Conservation (phyloP, 2,113 vertebrate species). For the Cathartes aura region DNA sequence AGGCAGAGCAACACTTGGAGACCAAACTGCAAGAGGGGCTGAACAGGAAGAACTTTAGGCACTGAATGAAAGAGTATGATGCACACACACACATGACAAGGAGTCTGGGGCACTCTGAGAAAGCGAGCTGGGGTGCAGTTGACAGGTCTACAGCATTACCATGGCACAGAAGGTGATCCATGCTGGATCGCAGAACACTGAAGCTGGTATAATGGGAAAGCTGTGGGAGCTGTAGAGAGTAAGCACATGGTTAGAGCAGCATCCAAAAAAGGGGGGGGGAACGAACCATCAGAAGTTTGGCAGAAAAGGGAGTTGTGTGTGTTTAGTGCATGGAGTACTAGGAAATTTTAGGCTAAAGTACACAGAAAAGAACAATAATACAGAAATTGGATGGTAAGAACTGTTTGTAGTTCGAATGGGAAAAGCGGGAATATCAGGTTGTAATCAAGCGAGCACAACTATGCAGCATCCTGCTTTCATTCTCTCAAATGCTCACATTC, state of each 20-base stretch:
- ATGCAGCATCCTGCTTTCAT: background rate
- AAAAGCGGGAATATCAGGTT: background rate
- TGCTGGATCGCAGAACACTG: background rate
- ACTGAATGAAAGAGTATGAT: background rate
- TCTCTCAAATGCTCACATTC: background rate
- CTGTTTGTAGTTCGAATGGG: background rate
- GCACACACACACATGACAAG: background rate
- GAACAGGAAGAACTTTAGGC: background rate
- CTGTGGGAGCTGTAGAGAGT: background rate
- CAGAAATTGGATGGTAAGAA: background rate
- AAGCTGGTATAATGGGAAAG: background rate
- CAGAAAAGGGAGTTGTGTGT: background rate
- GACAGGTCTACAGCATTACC: background rate
- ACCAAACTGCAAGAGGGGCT: background rate
- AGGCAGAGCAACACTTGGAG: background rate
- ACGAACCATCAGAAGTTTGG: background rate
- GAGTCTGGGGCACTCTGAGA: background rate
- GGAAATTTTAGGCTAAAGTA: background rate
- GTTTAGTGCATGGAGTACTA: rapidly evolving
- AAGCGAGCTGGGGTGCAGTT: rapidly evolving
- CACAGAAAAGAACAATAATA: background rate
- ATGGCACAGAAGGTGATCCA: background rate
- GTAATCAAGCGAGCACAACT: rapidly evolving
- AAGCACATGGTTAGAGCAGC: background rate
- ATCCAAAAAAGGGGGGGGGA: background rate